phyloP scores from a whole-genome alignment of 2,888 invertebrate species.

The Syrista parreyssii region DNA sequence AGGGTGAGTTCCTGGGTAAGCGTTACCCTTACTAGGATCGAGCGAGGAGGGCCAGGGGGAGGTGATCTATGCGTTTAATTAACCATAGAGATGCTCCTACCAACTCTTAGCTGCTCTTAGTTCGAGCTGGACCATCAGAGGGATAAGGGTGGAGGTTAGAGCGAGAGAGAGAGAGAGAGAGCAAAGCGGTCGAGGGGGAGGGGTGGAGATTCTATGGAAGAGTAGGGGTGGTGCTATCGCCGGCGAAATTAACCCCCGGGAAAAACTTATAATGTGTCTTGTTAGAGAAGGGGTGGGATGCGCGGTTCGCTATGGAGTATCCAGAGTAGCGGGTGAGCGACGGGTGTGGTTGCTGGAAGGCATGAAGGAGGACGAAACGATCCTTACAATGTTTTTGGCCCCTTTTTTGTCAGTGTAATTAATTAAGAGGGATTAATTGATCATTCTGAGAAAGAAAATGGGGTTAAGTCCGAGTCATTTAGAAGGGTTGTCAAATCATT shows the following conservation, averaged over 20 bases:
- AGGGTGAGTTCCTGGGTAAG: conserved; percentile 24
- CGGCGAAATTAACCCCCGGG: conserved; percentile 60
- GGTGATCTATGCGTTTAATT: conserved; percentile 65
- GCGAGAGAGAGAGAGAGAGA: conserved; percentile 19
- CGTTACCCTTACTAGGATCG: conserved; percentile 5
- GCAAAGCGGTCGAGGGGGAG: background rate
- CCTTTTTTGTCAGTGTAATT: conserved; percentile 29
- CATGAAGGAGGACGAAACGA: background rate
- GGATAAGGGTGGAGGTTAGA: background rate
- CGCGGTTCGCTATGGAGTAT: background rate
- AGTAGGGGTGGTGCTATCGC: conserved; percentile 45
- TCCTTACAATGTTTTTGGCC: background rate
- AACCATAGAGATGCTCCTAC: conserved; percentile 63
- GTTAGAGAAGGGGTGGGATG: conserved; percentile 34
- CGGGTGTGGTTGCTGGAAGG: background rate
- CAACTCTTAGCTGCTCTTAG: conserved; percentile 60
- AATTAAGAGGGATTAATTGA: conserved; percentile 21
- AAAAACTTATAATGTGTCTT: conserved; percentile 64
- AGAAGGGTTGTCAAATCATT: background rate
- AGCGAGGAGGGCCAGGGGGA: conserved; percentile 28
- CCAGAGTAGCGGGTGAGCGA: background rate
- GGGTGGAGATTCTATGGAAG: conserved; percentile 11
- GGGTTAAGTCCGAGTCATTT: background rate
- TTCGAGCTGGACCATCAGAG: conserved; percentile 46
- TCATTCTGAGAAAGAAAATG: background rate